These are phyloP conservation scores for Pygocentrus nattereri DNA, from an alignment of 2,797 vertebrate genomes.

Conservation along the genomic window DNA sequence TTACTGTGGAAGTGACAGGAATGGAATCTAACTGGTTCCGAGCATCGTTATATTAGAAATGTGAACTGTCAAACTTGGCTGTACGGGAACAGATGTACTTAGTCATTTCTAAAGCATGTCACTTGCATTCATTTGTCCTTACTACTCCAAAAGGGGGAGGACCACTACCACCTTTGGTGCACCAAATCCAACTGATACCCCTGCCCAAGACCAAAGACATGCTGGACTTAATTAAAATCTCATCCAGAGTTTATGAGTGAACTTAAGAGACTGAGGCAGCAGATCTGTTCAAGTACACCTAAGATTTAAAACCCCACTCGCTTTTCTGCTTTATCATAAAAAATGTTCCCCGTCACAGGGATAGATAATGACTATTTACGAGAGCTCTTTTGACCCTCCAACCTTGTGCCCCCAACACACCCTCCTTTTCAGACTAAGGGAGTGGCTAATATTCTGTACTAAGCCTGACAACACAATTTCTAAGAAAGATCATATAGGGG, in stretches of 20 bases:
- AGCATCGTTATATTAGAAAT: conserved; percentile 16
- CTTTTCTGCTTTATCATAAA: conserved; percentile 30
- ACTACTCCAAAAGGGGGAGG: background rate
- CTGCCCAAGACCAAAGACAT: conserved; percentile 16
- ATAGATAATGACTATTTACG: conserved; percentile 51
- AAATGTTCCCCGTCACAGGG: conserved; percentile 27
- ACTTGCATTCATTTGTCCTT: background rate
- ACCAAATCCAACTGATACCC: conserved; percentile 17
- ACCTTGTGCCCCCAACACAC: conserved; percentile 14
- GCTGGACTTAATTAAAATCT: conserved; percentile 52
- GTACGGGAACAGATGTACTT: conserved; percentile 22
- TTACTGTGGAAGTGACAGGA: conserved; percentile 42
- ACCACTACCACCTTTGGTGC: conserved; percentile 8
- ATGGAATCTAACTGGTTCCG: conserved; percentile 16
- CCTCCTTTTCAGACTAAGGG: conserved; percentile 23
- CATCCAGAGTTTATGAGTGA: conserved; percentile 36
- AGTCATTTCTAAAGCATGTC: conserved; percentile 24
- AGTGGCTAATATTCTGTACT: conserved; percentile 36
- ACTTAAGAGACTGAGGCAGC: background rate
- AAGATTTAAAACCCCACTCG: conserved; percentile 27
- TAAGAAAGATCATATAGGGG: conserved; percentile 20
- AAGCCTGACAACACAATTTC: background rate
- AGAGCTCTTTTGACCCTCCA: conserved; percentile 31
- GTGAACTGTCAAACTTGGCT: conserved; percentile 23
- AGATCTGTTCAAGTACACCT: conserved; percentile 29